phyloP scores from a whole-genome alignment of 2,113 vertebrate species.

The Sturnus vulgaris region DNA sequence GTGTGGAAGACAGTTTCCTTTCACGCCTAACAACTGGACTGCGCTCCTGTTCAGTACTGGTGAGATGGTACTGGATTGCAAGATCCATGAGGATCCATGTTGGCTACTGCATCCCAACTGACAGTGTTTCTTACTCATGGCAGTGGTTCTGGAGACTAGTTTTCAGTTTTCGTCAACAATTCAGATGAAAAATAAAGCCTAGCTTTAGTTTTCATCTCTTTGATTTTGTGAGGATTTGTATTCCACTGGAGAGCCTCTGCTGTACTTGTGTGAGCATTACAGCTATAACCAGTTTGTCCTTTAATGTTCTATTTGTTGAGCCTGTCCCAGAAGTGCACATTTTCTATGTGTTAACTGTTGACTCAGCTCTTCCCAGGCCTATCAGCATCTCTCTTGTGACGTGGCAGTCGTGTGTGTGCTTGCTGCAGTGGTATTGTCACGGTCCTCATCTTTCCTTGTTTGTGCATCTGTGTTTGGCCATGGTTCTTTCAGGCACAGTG shows the following conservation, averaged over 20 bases:
- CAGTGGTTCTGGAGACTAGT: background rate
- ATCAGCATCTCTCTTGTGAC: background rate
- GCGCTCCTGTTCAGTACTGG: background rate
- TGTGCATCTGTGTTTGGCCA: background rate
- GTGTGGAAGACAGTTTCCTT: background rate
- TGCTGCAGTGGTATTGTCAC: background rate
- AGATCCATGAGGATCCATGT: accelerated
- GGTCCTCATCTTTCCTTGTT: background rate
- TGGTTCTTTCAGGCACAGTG: background rate
- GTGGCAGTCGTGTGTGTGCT: accelerated
- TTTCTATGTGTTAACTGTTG: background rate
- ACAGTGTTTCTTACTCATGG: background rate
- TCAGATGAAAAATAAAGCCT: background rate
- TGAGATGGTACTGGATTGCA: background rate
- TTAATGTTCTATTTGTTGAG: background rate
- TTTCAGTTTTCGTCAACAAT: background rate
- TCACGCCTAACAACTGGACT: background rate
- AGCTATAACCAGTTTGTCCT: background rate
- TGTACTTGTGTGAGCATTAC: background rate
- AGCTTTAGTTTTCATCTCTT: background rate
- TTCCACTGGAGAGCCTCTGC: background rate
- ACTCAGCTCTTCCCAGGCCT: background rate
- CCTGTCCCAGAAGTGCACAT: accelerated
- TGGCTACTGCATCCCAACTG: background rate
- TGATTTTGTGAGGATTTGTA: background rate